Conservation (phyloP, 1,140 invertebrate species). For the Bombus confusus region DNA sequence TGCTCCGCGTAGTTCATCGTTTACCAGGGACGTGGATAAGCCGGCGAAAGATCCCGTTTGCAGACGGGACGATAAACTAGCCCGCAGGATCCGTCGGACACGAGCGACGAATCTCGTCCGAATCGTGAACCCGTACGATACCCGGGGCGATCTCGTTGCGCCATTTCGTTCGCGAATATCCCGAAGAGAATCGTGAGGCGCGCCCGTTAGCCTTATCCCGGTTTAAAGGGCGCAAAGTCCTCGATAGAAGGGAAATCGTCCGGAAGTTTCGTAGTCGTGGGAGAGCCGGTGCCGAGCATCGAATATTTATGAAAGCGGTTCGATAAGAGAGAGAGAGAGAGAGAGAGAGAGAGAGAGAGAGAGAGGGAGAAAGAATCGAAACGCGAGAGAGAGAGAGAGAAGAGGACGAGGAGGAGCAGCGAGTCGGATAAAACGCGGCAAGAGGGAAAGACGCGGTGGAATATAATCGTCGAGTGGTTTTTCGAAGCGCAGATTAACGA, state of each 20-base stretch:
- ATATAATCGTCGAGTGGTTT: slow-evolving; percentile 58
- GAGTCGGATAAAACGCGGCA: neutral
- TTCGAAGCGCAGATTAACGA: slow-evolving; percentile 60
- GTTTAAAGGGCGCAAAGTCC: slow-evolving; percentile 61
- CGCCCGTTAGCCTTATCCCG: slow-evolving; percentile 49
- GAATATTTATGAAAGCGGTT: slow-evolving; percentile 68
- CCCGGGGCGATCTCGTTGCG: neutral
- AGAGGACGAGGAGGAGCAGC: neutral
- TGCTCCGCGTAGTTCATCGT: neutral
- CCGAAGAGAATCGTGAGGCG: slow-evolving; percentile 42
- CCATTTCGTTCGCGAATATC: slow-evolving; percentile 32
- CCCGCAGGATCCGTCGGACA: neutral
- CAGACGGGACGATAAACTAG: neutral
- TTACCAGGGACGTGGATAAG: slow-evolving; percentile 4
- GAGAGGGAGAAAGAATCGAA: neutral
- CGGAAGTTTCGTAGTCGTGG: slow-evolving; percentile 64
- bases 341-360: neutral
- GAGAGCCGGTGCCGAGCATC: slow-evolving; percentile 53
- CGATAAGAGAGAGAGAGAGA: slow-evolving; percentile 45
- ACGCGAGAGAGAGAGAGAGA: neutral
- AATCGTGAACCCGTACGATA: neutral
- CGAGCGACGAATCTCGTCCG: neutral
- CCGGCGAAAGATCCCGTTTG: slow-evolving; percentile 2
- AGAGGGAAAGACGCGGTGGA: slow-evolving; percentile 16
- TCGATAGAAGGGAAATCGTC: slow-evolving; percentile 57